Conservation (phyloP, 2,113 vertebrate genomes). For the Thunnus thynnus region DNA sequence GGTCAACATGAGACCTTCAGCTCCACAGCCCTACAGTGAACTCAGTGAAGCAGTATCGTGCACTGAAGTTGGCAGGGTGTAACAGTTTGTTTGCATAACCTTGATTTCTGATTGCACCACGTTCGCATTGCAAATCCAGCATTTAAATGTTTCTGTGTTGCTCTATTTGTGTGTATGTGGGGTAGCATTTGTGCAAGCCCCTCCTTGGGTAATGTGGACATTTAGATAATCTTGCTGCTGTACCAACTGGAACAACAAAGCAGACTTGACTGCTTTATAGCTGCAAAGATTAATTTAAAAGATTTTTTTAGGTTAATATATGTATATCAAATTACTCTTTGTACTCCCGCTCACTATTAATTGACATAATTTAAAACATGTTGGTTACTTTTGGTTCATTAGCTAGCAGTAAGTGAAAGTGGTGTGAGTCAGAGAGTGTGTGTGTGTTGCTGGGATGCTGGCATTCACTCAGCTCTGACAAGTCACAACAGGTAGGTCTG, state of each 20-base stretch:
- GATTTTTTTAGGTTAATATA: too few species aligned
- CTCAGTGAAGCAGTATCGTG: neutral
- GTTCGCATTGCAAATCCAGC: conserved; percentile 23
- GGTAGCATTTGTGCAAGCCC: neutral
- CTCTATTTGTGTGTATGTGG: neutral
- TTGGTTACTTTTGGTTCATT: neutral
- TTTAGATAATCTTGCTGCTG: conserved; percentile 33
- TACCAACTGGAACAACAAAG: conserved; percentile 22
- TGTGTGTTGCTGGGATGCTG: conserved; percentile 9
- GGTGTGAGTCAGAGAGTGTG: neutral
- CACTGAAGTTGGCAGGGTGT: neutral
- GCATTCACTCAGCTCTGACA: neutral
- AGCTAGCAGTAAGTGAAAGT: neutral
- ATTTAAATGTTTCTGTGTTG: conserved; percentile 39
- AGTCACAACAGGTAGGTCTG: conserved; percentile 1
- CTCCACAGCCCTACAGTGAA: conserved; percentile 6
- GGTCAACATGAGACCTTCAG: neutral
- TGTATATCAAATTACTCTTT: too few species aligned
- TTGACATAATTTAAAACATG: too few species aligned
- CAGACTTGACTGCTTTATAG: neutral
- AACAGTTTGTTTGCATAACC: conserved; percentile 48
- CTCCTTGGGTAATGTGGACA: conserved; percentile 9
- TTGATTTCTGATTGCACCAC: conserved; percentile 41
- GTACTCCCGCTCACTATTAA: too few species aligned
- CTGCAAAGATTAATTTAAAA: neutral